phyloP scores from a whole-genome alignment of 2,888 invertebrate genomes.

The Tachina grossa region DNA sequence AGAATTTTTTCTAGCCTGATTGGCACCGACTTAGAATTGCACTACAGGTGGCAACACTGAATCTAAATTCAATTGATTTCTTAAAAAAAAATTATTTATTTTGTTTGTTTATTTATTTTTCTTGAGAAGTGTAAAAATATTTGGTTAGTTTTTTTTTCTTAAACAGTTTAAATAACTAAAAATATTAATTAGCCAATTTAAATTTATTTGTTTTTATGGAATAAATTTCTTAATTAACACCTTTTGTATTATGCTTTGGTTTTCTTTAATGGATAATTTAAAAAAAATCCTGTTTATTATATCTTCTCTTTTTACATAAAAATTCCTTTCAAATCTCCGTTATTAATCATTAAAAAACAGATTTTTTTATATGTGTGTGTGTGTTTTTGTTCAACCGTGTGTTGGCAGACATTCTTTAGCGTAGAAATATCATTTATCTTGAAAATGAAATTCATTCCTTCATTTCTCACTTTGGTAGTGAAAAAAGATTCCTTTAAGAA shows the following conservation, averaged over 20 bases:
- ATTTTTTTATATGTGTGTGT: background rate
- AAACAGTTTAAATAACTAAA: too few relatives aligned
- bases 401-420: conserved; percentile 38
- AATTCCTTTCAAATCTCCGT: conserved; percentile 32
- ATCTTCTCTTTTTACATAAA: background rate
- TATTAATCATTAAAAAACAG: conserved; percentile 49
- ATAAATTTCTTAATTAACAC: conserved; percentile 42
- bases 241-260: background rate
- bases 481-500: conserved; percentile 50
- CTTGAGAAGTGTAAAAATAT: too few relatives aligned
- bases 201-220: background rate
- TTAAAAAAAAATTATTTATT: too few relatives aligned
- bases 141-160: too few relatives aligned
- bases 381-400: background rate
- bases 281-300: conserved; percentile 15
- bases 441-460: conserved; percentile 64
- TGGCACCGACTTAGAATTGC: too few relatives aligned
- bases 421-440: conserved; percentile 67
- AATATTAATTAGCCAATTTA: background rate
- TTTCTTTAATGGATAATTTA: background rate
- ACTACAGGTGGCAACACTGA: too few relatives aligned
- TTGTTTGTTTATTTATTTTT: too few relatives aligned
- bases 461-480: conserved; percentile 45
- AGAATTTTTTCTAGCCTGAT: too few relatives aligned
- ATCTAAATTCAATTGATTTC: too few relatives aligned